Conservation (phyloP, 1,140 invertebrate species). For the Meteorus sp. region DNA sequence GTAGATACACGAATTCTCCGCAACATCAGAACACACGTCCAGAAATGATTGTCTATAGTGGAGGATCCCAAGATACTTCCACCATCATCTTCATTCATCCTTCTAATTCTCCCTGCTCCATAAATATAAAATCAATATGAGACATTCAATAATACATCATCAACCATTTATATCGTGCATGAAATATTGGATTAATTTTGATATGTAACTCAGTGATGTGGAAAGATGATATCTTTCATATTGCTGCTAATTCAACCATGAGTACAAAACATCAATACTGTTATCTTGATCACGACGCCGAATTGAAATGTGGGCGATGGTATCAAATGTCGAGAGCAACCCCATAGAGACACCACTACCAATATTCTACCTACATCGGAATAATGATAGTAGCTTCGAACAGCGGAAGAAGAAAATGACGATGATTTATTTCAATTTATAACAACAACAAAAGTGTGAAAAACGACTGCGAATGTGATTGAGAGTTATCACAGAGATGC, state of each 20-base stretch:
- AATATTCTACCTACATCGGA: no score
- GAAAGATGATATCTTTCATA: slow-evolving; percentile 21
- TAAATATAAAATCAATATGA: no score
- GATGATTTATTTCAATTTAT: neutral
- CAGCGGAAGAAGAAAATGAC: no score
- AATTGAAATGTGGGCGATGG: slow-evolving; percentile 35
- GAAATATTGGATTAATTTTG: slow-evolving; percentile 16
- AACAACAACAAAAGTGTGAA: neutral
- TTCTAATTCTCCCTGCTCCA: no score
- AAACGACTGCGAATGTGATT: no score
- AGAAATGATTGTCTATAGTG: no score
- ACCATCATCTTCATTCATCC: no score
- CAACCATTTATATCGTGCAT: neutral
- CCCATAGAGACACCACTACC: neutral
- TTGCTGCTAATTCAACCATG: slow-evolving; percentile 21
- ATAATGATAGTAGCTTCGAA: no score
- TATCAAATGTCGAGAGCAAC: slow-evolving; percentile 30
- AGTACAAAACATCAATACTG: no score
- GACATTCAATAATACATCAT: neutral
- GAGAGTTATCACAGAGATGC: slow-evolving; percentile 37
- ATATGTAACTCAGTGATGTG: neutral
- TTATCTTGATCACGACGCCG: slow-evolving; percentile 42
- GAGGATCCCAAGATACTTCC: no score
- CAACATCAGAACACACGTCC: no score
- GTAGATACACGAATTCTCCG: no score